Evolutionary conservation across 2,113 vertebrate species (phyloP), one percentile per base, ranked within the genome.

Genomic region (Pleuronectes platessa): DNA sequence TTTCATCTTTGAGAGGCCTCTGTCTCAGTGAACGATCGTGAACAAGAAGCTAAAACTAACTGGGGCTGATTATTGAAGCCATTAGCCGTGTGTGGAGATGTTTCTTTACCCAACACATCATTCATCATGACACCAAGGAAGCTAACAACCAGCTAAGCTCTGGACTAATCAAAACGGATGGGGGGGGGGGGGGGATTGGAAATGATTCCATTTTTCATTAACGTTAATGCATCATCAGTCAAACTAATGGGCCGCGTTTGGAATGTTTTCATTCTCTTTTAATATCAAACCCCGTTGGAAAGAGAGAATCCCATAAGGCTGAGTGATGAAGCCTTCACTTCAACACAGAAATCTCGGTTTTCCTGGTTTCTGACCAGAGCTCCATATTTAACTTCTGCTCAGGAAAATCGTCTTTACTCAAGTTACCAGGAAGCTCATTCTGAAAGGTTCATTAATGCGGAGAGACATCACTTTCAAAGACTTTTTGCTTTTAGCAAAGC

Each of bases 151-250:
- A 42, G 40, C 40, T 42, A 42, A 42, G 40, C 40, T 12, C 12
- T 42, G 61, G 56, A 23, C 40, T 53, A 27, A 53, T 21, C 63
- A 49, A 35, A 66, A 60, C 20, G 8, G 20, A 66, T 24, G 2
- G 31, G 11, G 53, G 24, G 20, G 74, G 2, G 31, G 11, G 53
- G 24, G 20, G 74, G 64, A 69, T 67, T 31, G 67, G 27, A 62
- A 70, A 75, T 45, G 49, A 69, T 78, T 72, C 0, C 17, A 35
- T 72, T 84, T 85, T 68, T 71, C 83, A 74, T 77, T 35, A 71
- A 17, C 58, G 37, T 55, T 55, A 76, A 80, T 71, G 62, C 24
- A n/a, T 79, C 78, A 72, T 84, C 78, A 82, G 60, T 87, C 85
- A 87, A 49, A 49, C 40, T 56, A 54, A 75, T 60, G 74, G 23